Evolutionary conservation across 2,797 vertebrate genomes (phyloP).

Genomic region (Aphelocoma californica): DNA sequence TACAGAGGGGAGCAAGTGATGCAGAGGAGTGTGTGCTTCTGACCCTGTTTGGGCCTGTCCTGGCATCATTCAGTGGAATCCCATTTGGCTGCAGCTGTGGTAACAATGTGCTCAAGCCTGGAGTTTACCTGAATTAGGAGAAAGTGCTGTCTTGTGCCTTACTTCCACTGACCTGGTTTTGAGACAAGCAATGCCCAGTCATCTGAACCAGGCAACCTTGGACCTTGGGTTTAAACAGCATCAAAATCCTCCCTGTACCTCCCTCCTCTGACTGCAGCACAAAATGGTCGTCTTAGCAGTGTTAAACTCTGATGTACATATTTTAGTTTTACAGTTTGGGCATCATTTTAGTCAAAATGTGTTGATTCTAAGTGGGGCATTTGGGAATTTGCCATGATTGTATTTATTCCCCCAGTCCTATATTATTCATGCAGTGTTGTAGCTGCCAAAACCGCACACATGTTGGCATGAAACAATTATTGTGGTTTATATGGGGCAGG

Average conservation of each 20-base stretch:
- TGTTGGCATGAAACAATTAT: constrained; percentile 27
- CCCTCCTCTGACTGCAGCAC: not conserved
- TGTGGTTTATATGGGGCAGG: constrained; percentile 1
- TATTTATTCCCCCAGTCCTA: not conserved
- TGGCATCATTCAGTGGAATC: not conserved
- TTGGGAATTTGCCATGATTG: constrained; percentile 3
- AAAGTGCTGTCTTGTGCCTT: not conserved
- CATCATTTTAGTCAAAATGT: not conserved
- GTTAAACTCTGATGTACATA: not conserved
- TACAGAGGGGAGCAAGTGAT: not conserved
- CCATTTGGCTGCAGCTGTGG: not conserved
- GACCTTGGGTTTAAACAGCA: not conserved
- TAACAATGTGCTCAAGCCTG: not conserved
- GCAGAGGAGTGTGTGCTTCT: not conserved
- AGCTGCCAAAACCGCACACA: constrained; percentile 21
- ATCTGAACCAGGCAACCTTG: not conserved
- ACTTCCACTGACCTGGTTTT: not conserved
- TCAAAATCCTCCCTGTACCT: not conserved
- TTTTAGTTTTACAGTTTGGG: not conserved
- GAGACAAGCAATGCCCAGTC: not conserved
- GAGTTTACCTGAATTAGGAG: not conserved
- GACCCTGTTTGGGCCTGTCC: not conserved
- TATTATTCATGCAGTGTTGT: not conserved
- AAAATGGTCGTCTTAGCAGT: not conserved
- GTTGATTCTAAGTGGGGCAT: not conserved